A percentile compares a stretch with the other conserved stretches of the same genome.
phyloP scores from a whole-genome alignment of 1,140 invertebrate genomes.

The Drosophila neocordata region DNA sequence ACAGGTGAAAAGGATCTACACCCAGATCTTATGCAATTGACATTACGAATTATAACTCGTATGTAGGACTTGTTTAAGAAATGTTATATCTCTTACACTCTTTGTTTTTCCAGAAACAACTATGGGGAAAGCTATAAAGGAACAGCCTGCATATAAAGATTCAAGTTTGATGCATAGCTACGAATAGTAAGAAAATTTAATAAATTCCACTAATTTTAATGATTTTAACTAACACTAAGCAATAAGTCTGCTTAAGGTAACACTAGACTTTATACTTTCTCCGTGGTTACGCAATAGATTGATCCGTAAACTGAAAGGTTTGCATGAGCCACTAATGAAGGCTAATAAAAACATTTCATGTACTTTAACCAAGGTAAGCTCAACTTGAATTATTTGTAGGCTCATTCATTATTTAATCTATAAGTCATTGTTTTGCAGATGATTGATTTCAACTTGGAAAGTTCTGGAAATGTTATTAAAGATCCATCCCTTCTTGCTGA shows the following conservation, averaged over 20 bases:
- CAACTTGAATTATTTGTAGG: too few species aligned
- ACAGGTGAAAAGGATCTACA: slow-evolving; percentile 35
- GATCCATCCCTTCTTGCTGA: neutral
- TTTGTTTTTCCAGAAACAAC: too few species aligned
- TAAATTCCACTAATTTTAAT: too few species aligned
- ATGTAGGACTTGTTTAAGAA: slow-evolving; percentile 1
- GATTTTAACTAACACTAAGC: too few species aligned
- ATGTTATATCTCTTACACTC: too few species aligned
- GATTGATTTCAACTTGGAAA: neutral
- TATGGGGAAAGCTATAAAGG: slow-evolving; percentile 37
- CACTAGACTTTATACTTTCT: neutral
- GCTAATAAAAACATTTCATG: neutral
- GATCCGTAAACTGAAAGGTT: neutral
- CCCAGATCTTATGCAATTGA: slow-evolving; percentile 36
- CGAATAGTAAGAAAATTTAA: slow-evolving; percentile 26
- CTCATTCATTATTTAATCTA: too few species aligned
- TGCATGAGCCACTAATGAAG: neutral
- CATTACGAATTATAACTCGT: slow-evolving; percentile 46
- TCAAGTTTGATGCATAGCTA: neutral
- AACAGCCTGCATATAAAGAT: slow-evolving; percentile 12
- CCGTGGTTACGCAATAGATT: neutral
- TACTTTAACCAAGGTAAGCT: neutral
- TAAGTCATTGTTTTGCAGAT: too few species aligned
- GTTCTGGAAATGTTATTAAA: neutral
- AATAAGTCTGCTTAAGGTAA: neutral